Percentiles rank a stretch among this genome's conserved stretches.
Evolutionary conservation across 2,113 vertebrate species (phyloP).

Genomic region (Cervus canadensis): DNA sequence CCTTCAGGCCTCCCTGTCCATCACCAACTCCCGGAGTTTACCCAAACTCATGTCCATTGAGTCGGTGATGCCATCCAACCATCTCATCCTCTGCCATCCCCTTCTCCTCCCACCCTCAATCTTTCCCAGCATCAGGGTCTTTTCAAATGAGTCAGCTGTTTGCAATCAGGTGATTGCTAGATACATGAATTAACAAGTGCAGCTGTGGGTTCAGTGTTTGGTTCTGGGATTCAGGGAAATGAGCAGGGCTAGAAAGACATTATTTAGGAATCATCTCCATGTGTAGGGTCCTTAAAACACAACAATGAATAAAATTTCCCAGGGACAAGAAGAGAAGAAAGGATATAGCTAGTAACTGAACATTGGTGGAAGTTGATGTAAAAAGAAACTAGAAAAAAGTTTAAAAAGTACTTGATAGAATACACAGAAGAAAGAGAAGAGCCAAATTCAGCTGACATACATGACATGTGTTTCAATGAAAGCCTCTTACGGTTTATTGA

Average conservation of each 20-base stretch:
- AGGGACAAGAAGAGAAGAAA: neutral
- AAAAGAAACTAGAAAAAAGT: neutral
- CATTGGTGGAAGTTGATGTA: neutral
- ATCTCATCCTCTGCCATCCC: neutral
- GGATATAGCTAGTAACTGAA: neutral
- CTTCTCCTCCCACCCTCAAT: neutral
- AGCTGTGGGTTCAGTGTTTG: neutral
- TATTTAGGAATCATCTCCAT: neutral
- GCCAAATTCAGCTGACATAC: neutral
- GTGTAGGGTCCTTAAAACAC: neutral
- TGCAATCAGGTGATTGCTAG: fast-evolving
- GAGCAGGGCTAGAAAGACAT: neutral
- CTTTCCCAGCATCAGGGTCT: neutral
- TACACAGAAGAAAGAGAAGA: neutral
- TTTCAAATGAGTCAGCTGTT: neutral
- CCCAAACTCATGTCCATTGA: neutral
- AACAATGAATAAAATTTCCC: neutral
- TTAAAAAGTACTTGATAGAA: neutral
- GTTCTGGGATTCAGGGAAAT: neutral
- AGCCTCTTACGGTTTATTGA: neutral
- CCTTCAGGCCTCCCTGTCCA: neutral
- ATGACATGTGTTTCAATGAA: neutral
- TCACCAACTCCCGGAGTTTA: neutral
- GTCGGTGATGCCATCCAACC: neutral
- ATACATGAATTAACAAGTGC: neutral